Evolutionary conservation across 2,888 invertebrate genomes (phyloP).

Genomic region (Ormyrus labotus): DNA sequence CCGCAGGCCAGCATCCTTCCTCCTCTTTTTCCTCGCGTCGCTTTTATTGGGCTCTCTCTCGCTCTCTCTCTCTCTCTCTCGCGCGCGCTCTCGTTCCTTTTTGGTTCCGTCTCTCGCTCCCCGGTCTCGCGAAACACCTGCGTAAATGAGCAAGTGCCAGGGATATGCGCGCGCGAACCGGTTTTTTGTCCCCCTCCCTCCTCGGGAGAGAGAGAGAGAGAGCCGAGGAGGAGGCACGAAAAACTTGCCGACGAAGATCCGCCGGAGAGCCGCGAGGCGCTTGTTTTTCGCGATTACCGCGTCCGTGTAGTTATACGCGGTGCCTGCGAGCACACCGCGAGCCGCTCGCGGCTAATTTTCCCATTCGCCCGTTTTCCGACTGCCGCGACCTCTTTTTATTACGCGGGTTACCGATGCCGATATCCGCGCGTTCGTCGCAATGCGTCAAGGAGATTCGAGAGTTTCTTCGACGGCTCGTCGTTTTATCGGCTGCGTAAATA

Average conservation of each 20-base stretch:
- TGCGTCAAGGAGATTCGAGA: neutral
- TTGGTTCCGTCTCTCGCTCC: conserved; percentile 28
- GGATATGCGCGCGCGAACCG: conserved; percentile 35
- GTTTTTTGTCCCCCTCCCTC: conserved; percentile 37
- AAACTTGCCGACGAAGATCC: conserved; percentile 46
- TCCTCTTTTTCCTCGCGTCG: neutral
- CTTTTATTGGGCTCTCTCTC: conserved; percentile 35
- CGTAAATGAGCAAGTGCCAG: conserved; percentile 49
- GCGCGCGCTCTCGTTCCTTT: neutral
- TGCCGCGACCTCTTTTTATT: neutral
- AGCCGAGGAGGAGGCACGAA: conserved; percentile 26
- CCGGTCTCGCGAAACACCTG: conserved; percentile 42
- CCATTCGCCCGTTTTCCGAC: conserved; percentile 5
- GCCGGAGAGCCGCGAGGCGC: neutral
- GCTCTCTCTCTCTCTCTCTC: conserved; percentile 19
- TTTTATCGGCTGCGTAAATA: neutral
- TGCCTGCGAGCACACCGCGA: neutral
- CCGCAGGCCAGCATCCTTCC: too few species aligned
- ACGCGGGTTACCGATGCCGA: neutral
- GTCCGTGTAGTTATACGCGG: conserved; percentile 9
- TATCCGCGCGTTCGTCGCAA: neutral
- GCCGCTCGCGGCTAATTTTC: conserved; percentile 31
- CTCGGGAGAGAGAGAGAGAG: too few species aligned
- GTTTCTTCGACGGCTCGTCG: neutral
- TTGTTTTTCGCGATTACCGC: conserved; percentile 44